Percentiles rank a stretch among this genome's conserved stretches.
phyloP scores from a whole-genome alignment of 2,888 invertebrate species.

The Erebia palarica region DNA sequence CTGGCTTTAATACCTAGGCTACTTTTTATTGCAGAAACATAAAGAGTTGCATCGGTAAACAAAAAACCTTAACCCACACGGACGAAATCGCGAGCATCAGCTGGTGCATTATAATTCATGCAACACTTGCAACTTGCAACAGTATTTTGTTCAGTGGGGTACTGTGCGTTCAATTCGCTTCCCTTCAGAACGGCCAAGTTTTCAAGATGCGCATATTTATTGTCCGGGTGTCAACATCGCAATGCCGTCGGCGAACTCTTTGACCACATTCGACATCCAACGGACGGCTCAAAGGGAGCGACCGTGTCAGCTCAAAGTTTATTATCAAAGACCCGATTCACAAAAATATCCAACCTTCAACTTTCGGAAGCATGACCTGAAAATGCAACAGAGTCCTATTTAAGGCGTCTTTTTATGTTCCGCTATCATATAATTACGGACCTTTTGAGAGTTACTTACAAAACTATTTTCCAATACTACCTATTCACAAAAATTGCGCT shows the following conservation, averaged over 20 bases:
- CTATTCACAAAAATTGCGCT: too few species aligned
- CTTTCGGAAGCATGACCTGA: conserved; percentile 19
- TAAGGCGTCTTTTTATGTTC: not conserved
- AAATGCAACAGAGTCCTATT: conserved; percentile 9
- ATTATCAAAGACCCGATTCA: conserved; percentile 26
- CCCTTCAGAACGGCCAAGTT: conserved; percentile 26
- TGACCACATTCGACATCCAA: conserved; percentile 33
- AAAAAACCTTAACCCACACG: too few species aligned
- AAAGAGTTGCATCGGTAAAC: too few species aligned
- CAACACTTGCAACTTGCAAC: not conserved
- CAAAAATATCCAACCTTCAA: conserved; percentile 24
- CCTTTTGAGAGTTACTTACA: too few species aligned
- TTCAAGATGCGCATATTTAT: conserved; percentile 38
- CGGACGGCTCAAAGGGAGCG: conserved; percentile 34
- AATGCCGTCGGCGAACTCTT: conserved; percentile 33
- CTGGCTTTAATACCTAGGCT: too few species aligned
- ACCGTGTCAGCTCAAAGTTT: conserved; percentile 26
- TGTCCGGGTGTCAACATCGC: conserved; percentile 29
- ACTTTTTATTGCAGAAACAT: too few species aligned
- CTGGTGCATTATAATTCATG: not conserved
- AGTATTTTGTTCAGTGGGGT: conserved; percentile 7
- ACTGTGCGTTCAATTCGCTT: conserved; percentile 16
- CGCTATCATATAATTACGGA: not conserved
- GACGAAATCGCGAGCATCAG: too few species aligned
- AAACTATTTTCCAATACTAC: too few species aligned